Evolutionary conservation across 2,888 invertebrate genomes (phyloP).

Genomic region (Temnothorax rugatulus): DNA sequence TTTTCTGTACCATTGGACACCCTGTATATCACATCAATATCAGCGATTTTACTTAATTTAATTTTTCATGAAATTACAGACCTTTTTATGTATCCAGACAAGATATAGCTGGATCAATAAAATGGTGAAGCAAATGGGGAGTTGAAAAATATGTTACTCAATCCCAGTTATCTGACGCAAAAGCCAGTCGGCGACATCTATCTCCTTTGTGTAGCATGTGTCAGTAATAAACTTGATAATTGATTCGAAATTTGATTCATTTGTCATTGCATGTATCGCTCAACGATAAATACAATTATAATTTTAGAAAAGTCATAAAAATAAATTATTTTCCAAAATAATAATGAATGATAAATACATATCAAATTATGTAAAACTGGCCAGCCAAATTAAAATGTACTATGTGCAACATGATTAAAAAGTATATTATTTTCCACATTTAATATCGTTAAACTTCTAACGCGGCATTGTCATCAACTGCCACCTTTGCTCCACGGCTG

Average conservation of each 20-base stretch:
- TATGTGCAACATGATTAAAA: slow-evolving; percentile 79
- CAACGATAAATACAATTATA: slow-evolving; percentile 21
- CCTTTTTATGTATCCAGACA: slow-evolving; percentile 17
- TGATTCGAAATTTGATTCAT: slow-evolving; percentile 30
- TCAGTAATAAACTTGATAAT: slow-evolving; percentile 30
- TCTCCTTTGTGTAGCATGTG: neutral
- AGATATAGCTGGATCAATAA: slow-evolving; percentile 10
- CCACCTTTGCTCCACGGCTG: slow-evolving; percentile 89
- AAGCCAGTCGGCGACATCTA: neutral
- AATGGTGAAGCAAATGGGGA: slow-evolving; percentile 5
- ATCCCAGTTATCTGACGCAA: slow-evolving; percentile 13
- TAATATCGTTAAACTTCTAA: slow-evolving; percentile 72
- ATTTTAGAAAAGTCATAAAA: neutral
- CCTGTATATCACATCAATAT: neutral
- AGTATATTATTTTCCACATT: slow-evolving; percentile 76
- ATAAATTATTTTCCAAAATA: slow-evolving; percentile 10
- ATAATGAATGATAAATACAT: neutral
- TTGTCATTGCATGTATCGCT: slow-evolving; percentile 34
- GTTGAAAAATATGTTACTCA: slow-evolving; percentile 5
- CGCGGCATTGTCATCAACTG: slow-evolving; percentile 82
- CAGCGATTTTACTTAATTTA: neutral
- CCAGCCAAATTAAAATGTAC: slow-evolving; percentile 66
- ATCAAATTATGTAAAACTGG: slow-evolving; percentile 24
- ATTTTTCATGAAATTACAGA: slow-evolving; percentile 17
- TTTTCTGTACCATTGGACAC: neutral